Percentiles rank a stretch among this genome's conserved stretches.
Conservation (phyloP, 2,113 vertebrate species). For the Dryoscopus gambensis region DNA sequence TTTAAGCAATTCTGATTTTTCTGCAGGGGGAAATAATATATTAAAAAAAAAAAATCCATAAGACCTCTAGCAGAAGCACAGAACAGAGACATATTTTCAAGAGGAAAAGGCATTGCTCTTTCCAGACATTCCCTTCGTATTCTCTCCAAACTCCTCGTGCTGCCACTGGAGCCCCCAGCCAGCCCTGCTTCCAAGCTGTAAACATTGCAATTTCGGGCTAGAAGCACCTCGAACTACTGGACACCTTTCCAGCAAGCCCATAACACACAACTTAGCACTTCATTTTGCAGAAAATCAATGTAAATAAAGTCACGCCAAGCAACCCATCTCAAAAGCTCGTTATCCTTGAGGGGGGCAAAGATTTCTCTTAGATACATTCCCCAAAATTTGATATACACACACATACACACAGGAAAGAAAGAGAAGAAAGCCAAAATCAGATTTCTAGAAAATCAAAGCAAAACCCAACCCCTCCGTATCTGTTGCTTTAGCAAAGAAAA, state of each 20-base stretch:
- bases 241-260: slow-evolving; percentile 9
- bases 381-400: not conserved
- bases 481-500: slow-evolving; percentile 43
- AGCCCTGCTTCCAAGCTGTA: not conserved
- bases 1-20: not conserved
- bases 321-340: slow-evolving; percentile 19
- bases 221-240: not conserved
- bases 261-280: slow-evolving; percentile 55
- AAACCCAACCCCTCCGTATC: not conserved
- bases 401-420: not conserved
- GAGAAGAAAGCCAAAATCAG: not conserved
- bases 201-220: slow-evolving; percentile 29
- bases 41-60: not conserved
- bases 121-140: not conserved
- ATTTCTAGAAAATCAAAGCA: slow-evolving; percentile 38
- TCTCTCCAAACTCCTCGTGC: not conserved
- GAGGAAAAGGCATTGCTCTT: not conserved
- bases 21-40: not conserved
- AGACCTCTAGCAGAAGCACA: not conserved
- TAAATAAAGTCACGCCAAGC: slow-evolving; percentile 62
- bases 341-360: slow-evolving; percentile 27
- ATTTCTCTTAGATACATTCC: not conserved
- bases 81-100: not conserved
- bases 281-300: slow-evolving; percentile 65
- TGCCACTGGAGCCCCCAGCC: not conserved